phyloP scores from a whole-genome alignment of 2,797 vertebrate species.

The Stomatorhinus walkeri region DNA sequence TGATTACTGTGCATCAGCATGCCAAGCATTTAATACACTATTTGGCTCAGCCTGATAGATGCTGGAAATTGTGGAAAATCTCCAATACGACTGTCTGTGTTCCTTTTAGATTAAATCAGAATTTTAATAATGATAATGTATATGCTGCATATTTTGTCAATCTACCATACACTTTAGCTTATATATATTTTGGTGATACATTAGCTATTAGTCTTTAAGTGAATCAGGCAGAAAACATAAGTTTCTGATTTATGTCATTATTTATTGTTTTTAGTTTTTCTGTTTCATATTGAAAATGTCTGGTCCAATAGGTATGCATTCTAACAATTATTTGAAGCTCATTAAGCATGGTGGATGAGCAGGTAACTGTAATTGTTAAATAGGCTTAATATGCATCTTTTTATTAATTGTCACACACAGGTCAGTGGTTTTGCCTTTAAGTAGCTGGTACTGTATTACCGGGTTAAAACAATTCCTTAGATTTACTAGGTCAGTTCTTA shows the following conservation, averaged over 20 bases:
- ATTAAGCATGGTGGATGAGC: not conserved
- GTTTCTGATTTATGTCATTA: not conserved
- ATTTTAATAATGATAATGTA: constrained; percentile 7
- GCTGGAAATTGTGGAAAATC: not conserved
- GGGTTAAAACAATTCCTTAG: not conserved
- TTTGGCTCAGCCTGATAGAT: not conserved
- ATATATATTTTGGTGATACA: not conserved
- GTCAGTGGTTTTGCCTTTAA: not conserved
- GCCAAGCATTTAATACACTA: not conserved
- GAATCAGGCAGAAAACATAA: not conserved
- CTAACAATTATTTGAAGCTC: not conserved
- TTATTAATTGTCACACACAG: not conserved
- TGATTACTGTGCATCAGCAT: not conserved
- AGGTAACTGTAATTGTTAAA: constrained; percentile 14
- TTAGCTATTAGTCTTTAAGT: not conserved
- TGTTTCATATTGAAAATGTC: not conserved
- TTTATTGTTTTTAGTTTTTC: not conserved
- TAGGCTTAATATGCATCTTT: constrained; percentile 2
- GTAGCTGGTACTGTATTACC: not conserved
- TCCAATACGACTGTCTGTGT: not conserved
- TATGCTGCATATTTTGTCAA: not conserved
- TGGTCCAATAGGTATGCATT: not conserved
- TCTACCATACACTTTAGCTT: not conserved
- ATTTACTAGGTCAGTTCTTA: not conserved
- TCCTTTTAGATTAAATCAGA: not conserved